Base-by-base conservation (phyloP, 2,113 vertebrate species). In the Nyctibius bracteatus region DNA sequence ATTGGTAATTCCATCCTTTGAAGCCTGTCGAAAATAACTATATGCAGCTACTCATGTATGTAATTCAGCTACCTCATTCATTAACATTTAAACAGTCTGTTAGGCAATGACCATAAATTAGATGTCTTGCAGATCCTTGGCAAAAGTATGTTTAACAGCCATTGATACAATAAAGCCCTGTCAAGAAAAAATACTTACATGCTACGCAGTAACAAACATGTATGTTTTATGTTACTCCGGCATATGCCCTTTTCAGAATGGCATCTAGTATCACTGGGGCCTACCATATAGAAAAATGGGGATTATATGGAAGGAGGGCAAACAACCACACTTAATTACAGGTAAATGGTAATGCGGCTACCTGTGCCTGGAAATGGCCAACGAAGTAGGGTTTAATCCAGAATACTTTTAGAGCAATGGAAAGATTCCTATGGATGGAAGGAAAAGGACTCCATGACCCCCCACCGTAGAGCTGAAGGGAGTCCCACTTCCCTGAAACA, bases 51-150 rank as follows among this genome's bases (percentile, higher is more conserved):
- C 85, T 92, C 96, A 88, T 90, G 96, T 91, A 80, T 92, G 82
- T 97, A 96, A 97, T 97, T 94, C 83, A 88, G 83, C 92, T 93
- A 89, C 91, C 82, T 94, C 94, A 93, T 92, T 96, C 81, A 94
- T 94, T 94, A 97, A 94, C 81, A 95, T 93, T 96, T 96, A 95
- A 96, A 91, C 84, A 88, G 41, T 80, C 71, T 72, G 82, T 86
- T 94, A 92, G 86, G 82, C 86, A 92, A 62, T 74, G 88, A 78
- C 71, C 75, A 91, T 94, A 93, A 96, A 96, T 94, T 93, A 93
- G 82, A 93, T 92, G 77, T 52, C 46, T 93, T 96, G 72, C 61
- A 92, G 65, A 85, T 88, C 55, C 58, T 93, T 75, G 57, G 41
- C 65, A 94, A 81, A 96, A 86, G 25, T 86, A 31, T 74, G 43